A percentile compares a stretch with the other conserved stretches of the same genome.
Evolutionary conservation across 1,140 invertebrate genomes (phyloP).

Genomic region (Babylonia areolata): DNA sequence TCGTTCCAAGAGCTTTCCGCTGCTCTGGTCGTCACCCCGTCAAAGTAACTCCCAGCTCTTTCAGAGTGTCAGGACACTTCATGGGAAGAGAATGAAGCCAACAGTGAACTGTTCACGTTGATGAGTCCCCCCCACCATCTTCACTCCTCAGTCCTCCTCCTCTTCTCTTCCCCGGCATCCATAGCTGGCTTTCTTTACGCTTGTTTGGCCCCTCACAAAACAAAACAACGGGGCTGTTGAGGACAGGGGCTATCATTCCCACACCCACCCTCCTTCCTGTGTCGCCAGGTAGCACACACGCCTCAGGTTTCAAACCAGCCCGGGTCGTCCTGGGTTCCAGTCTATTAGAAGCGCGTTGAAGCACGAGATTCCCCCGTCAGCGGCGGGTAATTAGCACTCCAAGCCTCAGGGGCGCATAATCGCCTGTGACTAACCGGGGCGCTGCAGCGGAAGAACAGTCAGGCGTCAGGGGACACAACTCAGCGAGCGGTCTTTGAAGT

Average conservation of each 20-base stretch:
- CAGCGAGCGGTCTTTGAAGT: slow-evolving; percentile 1
- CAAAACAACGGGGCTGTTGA: background rate
- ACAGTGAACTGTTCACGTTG: background rate
- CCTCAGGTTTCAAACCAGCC: slow-evolving; percentile 13
- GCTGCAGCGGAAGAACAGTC: background rate
- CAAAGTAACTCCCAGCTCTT: background rate
- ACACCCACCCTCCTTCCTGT: background rate
- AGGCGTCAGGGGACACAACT: slow-evolving; percentile 19
- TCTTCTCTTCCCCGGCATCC: too few species aligned
- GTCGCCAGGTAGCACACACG: background rate
- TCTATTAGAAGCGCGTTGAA: slow-evolving; percentile 13
- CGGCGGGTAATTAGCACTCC: slow-evolving; percentile 25
- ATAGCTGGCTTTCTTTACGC: slow-evolving; percentile 18
- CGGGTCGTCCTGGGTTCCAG: background rate
- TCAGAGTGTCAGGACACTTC: background rate
- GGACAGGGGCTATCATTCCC: background rate
- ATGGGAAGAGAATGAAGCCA: background rate
- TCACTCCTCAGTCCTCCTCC: too few species aligned
- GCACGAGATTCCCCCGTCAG: slow-evolving; percentile 1
- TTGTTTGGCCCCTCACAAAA: background rate
- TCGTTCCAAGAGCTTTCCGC: background rate
- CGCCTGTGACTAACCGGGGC: slow-evolving; percentile 26
- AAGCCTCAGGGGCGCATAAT: slow-evolving; percentile 22
- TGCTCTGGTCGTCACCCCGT: background rate
- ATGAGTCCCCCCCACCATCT: background rate